Evolutionary conservation across 2,797 vertebrate genomes (phyloP).

Genomic region (Chaetodon trifasciatus): DNA sequence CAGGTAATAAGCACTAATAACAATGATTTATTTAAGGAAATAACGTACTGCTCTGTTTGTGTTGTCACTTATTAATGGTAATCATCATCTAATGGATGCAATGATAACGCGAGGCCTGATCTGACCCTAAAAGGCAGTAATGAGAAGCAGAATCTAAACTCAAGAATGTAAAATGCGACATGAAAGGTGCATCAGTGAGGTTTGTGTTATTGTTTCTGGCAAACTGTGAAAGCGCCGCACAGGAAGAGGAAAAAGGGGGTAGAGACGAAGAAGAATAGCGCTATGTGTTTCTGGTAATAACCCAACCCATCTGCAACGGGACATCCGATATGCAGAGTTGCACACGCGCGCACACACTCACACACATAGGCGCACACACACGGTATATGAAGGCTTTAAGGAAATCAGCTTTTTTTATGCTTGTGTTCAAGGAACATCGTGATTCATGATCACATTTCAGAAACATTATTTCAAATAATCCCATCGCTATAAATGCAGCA

Average conservation of each 20-base stretch:
- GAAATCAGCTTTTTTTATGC: neutral
- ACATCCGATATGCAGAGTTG: conserved; percentile 65
- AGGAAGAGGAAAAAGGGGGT: conserved; percentile 17
- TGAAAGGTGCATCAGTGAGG: neutral
- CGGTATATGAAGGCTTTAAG: conserved; percentile 1
- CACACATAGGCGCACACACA: conserved; percentile 15
- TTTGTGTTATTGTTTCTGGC: conserved; percentile 38
- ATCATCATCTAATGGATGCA: conserved; percentile 36
- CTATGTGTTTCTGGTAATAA: conserved; percentile 70
- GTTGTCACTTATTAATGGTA: conserved; percentile 37
- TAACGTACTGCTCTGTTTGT: conserved; percentile 54
- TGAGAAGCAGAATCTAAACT: neutral
- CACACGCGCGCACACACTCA: conserved; percentile 12
- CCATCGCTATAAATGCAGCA: neutral
- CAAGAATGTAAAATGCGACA: neutral
- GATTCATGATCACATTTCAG: neutral
- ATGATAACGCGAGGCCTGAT: conserved; percentile 20
- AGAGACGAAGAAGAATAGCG: conserved; percentile 48
- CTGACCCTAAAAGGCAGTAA: conserved; percentile 16
- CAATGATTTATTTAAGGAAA: conserved; percentile 65
- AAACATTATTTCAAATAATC: neutral
- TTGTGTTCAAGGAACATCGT: neutral
- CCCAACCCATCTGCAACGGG: conserved; percentile 68
- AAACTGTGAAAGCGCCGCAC: conserved; percentile 11
- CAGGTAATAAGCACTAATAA: conserved; percentile 72